A percentile compares a stretch with the other conserved stretches of the same genome.
phyloP scores from a whole-genome alignment of 2,113 vertebrate species.

The Jaculus jaculus region DNA sequence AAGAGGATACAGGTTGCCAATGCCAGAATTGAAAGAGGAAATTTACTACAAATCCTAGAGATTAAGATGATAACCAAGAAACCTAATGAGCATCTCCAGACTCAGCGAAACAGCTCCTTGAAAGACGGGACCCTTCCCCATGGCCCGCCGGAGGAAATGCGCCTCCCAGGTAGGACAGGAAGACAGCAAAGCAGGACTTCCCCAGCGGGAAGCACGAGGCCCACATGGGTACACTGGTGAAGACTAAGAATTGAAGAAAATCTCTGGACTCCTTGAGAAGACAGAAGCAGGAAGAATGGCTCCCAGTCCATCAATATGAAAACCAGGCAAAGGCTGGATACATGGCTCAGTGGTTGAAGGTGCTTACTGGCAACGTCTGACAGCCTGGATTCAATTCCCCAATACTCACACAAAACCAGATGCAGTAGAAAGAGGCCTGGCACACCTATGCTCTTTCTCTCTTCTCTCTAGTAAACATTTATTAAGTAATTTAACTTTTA shows the following conservation, averaged over 20 bases:
- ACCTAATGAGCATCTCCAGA: background rate
- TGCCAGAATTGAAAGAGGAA: background rate
- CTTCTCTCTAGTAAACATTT: too few species aligned
- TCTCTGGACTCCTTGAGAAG: background rate
- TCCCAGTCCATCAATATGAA: background rate
- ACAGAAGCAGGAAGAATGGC: background rate
- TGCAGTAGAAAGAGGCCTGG: too few species aligned
- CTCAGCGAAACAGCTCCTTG: background rate
- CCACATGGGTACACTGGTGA: background rate
- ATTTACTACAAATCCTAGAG: background rate
- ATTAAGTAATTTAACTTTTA: too few species aligned
- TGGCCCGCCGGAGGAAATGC: background rate
- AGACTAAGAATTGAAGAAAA: background rate
- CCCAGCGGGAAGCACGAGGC: background rate
- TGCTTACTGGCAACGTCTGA: too few species aligned
- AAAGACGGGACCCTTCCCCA: background rate
- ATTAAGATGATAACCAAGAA: background rate
- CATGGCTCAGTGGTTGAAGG: too few species aligned
- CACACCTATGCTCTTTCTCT: too few species aligned
- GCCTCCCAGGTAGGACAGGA: background rate
- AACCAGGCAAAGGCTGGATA: too few species aligned
- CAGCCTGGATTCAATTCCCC: too few species aligned
- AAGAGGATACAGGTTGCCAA: background rate
- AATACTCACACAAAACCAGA: too few species aligned
- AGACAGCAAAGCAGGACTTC: background rate